phyloP scores from a whole-genome alignment of 1,140 invertebrate species.

The Drosophila varians region DNA sequence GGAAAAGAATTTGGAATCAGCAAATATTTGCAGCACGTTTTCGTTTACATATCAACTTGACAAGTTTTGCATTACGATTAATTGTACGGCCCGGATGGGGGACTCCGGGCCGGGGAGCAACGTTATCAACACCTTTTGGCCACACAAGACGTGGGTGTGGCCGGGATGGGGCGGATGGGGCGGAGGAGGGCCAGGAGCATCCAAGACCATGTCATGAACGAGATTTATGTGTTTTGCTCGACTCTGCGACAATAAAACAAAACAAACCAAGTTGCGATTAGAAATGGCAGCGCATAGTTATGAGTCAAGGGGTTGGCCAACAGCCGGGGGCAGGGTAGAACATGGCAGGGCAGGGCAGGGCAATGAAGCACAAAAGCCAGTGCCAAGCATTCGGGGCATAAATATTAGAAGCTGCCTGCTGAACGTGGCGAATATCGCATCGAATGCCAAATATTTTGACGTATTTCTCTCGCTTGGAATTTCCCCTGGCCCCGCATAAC shows the following conservation, averaged over 20 bases:
- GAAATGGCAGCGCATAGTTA: constrained; percentile 70
- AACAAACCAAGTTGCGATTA: constrained; percentile 77
- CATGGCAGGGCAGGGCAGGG: too few relatives aligned
- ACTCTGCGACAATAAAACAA: constrained; percentile 78
- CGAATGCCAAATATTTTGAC: constrained; percentile 82
- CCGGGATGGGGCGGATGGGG: neutral
- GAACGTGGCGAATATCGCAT: constrained; percentile 56
- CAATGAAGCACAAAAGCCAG: neutral
- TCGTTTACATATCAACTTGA: constrained; percentile 81
- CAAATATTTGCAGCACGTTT: constrained; percentile 79
- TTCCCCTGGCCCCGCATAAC: neutral
- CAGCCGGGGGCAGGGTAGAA: neutral
- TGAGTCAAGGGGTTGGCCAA: constrained; percentile 33
- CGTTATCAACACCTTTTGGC: constrained; percentile 76
- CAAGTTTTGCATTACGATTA: constrained; percentile 81
- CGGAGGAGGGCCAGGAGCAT: constrained; percentile 12
- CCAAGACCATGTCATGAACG: constrained; percentile 72
- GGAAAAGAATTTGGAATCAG: constrained; percentile 68
- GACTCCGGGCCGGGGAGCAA: constrained; percentile 42
- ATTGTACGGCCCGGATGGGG: constrained; percentile 61
- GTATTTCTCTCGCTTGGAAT: constrained; percentile 56
- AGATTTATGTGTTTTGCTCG: constrained; percentile 81
- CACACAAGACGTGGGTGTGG: constrained; percentile 29
- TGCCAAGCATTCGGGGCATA: constrained; percentile 47
- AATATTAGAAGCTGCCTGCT: constrained; percentile 53